Evolutionary conservation across 92 coral and sea anemone species (phyloP).

Genomic region (Heliopora coerulea): DNA sequence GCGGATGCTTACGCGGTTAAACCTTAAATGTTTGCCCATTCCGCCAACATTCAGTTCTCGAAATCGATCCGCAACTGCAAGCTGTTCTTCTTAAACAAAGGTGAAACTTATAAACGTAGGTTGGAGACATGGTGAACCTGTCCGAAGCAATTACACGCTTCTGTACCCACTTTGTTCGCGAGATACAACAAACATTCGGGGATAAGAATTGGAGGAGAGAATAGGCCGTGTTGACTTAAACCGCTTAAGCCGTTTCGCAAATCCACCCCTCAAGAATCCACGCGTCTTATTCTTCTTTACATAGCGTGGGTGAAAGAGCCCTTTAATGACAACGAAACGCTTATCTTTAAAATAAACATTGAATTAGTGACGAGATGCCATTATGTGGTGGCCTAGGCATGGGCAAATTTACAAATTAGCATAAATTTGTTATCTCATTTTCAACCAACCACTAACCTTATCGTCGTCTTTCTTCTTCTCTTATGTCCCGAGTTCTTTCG

Average conservation of each 20-base stretch:
- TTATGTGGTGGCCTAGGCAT: conserved; percentile 9
- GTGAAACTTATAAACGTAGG: not conserved
- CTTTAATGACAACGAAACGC: not conserved
- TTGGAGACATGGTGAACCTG: not conserved
- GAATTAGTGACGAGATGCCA: conserved; percentile 28
- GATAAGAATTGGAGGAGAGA: not conserved
- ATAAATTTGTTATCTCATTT: conserved; percentile 25
- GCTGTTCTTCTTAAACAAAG: not conserved
- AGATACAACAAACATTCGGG: not conserved
- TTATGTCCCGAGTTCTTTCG: too few relatives aligned
- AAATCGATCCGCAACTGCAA: conserved; percentile 6
- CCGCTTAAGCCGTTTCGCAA: conserved; percentile 15
- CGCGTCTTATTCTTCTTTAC: conserved; percentile 14
- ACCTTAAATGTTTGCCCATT: not conserved
- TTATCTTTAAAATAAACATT: conserved; percentile 39
- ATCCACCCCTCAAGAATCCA: not conserved
- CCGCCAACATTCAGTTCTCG: not conserved
- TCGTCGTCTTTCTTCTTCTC: not conserved
- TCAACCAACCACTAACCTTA: not conserved
- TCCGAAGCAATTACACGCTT: conserved; percentile 32
- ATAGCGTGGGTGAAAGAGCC: not conserved
- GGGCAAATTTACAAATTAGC: conserved; percentile 9
- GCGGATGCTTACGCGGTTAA: too few relatives aligned
- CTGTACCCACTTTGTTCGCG: conserved; percentile 10
- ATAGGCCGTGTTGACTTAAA: conserved; percentile 21